Base-by-base conservation (phyloP, 2,888 invertebrate genomes). In the Papilio demoleus region DNA sequence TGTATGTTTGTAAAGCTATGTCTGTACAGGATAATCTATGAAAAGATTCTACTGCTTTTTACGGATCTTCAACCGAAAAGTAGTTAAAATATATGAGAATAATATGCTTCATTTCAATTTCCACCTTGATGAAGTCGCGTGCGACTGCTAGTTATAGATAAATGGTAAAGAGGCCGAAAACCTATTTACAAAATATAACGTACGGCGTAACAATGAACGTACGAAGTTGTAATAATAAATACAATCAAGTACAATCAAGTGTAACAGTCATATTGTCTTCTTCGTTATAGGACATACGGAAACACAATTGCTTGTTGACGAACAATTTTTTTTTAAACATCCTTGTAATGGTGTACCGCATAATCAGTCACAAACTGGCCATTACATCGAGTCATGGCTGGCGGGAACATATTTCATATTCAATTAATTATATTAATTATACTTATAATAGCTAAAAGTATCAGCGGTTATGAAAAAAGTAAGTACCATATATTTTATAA, bases 381-480 rank as follows among this genome's bases (percentile, higher is more conserved):
- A 60, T 14, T 50, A 60, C 6, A 40, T 14, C 59, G 64, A 68
- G 68, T 50, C 42, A 58, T 60, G 61, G 61, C 67, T 68, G 19
- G 22, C 50, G 40, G 12, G 31, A 68, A 61, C 68, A 67, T 38
- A 56, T 64, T 64, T 45, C 11, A 38, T 50, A 11, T 31, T 22
- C 17, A 59, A 34, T 56, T 40, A 31, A 31, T 40, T 70, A 61
- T 66, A 72, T 36, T 45, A 81, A 36, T 53, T 50, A 2, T 76
- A 14, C 38, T 77, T 58, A 59, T 79, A 67, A 70, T 80, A 17
- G 40, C 76, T n/a, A 40, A 76, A 14, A 71, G 71, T 71, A 70
- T 70, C 27, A 38, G 65, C 67, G 78, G 85, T 72, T 82, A 88
- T 80, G 88, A 88, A 79, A 88, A 88, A 84, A 88, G 88, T 88